Conservation (phyloP, 2,113 vertebrate species). For the Nannobrachium achirus region DNA sequence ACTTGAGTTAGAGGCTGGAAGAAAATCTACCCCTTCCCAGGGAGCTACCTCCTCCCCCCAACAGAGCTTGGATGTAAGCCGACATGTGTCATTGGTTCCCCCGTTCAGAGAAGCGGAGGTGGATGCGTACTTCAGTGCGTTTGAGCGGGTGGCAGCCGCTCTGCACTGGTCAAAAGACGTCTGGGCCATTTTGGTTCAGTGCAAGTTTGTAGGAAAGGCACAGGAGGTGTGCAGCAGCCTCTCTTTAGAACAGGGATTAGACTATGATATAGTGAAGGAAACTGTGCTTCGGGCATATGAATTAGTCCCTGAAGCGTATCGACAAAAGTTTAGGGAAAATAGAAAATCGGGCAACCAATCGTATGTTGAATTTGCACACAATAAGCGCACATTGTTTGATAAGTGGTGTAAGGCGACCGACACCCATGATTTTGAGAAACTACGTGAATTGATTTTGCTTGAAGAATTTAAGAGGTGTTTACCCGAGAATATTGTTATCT, state of each 20-base stretch:
- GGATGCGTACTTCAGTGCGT: too few relatives aligned
- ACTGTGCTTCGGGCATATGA: conserved; percentile 14
- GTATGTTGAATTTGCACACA: too few relatives aligned
- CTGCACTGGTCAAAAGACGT: too few relatives aligned
- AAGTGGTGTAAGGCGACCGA: conserved; percentile 14
- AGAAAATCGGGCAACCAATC: too few relatives aligned
- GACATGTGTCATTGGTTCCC: not conserved
- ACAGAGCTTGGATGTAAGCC: not conserved
- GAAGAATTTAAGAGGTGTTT: conserved; percentile 19
- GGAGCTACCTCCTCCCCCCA: not conserved
- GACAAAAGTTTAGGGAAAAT: too few relatives aligned
- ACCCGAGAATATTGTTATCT: not conserved
- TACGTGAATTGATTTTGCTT: conserved; percentile 10
- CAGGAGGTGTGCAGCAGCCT: too few relatives aligned
- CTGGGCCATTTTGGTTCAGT: too few relatives aligned
- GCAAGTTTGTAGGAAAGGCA: too few relatives aligned
- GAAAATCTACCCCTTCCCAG: not conserved
- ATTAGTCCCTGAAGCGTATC: conserved; percentile 9
- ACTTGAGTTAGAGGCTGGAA: not conserved
- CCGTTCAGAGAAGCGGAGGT: too few relatives aligned
- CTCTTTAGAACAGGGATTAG: not conserved
- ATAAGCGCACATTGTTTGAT: too few relatives aligned
- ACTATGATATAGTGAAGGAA: conserved; percentile 1
- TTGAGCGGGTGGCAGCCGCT: too few relatives aligned
- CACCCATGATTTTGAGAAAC: not conserved